Conservation (phyloP, 1,140 invertebrate genomes). For the Penaeus chinensis region DNA sequence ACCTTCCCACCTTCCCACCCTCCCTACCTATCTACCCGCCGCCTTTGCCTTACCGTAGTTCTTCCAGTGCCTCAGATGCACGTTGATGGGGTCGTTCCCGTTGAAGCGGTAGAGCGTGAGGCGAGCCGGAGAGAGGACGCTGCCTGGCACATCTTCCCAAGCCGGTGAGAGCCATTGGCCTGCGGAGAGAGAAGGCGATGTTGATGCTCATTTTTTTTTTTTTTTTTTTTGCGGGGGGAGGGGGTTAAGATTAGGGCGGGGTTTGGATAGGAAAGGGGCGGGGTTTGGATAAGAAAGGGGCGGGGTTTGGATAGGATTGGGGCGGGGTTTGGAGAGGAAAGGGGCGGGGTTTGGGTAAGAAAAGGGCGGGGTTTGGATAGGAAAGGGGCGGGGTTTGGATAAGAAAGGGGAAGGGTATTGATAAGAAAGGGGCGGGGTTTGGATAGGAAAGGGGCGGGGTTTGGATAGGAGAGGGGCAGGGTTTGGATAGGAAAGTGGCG, state of each 20-base stretch:
- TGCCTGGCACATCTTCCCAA: constrained; percentile 85
- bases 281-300: not conserved
- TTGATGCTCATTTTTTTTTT: too few relatives aligned
- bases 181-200: constrained; percentile 2
- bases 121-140: constrained; percentile 79
- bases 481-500: too few relatives aligned
- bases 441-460: not conserved
- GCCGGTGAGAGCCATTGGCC: constrained; percentile 91
- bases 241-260: not conserved
- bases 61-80: constrained; percentile 57
- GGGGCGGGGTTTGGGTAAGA: not conserved
- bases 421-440: not conserved
- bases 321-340: not conserved
- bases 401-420: too few relatives aligned
- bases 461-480: too few relatives aligned
- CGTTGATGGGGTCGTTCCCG: constrained; percentile 92
- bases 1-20: not conserved
- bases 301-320: not conserved
- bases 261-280: not conserved
- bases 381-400: not conserved
- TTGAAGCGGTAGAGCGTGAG: constrained; percentile 90
- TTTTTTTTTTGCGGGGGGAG: not conserved
- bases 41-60: constrained; percentile 47
- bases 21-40: too few relatives aligned
- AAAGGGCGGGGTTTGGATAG: not conserved